Evolutionary conservation across 2,888 invertebrate genomes (phyloP).

Genomic region (Drosophila mercatorum): DNA sequence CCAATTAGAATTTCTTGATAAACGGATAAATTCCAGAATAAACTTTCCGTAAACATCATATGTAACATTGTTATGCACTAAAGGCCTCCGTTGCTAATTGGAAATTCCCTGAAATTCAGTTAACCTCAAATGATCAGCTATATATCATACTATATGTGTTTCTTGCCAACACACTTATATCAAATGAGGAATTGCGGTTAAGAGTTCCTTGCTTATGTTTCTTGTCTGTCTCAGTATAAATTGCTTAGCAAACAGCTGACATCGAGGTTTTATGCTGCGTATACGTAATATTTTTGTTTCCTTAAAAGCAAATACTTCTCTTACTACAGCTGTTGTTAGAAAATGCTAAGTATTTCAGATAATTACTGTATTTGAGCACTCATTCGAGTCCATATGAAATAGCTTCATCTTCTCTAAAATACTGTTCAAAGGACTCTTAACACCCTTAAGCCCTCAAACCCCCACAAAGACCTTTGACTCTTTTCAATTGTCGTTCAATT

Average conservation of each 20-base stretch:
- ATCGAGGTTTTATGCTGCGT: background rate
- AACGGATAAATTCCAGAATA: no score
- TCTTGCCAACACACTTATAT: background rate
- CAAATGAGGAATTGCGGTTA: background rate
- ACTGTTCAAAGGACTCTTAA: background rate
- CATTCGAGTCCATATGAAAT: no score
- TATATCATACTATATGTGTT: background rate
- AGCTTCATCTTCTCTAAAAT: background rate
- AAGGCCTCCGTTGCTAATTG: no score
- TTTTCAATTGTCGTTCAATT: slow-evolving; percentile 40
- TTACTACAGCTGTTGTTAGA: background rate
- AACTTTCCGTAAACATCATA: no score
- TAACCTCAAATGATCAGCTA: background rate
- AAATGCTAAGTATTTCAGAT: background rate
- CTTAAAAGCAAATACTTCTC: background rate
- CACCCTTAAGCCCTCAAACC: no score
- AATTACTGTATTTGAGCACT: background rate
- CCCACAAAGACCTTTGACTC: background rate
- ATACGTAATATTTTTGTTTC: background rate
- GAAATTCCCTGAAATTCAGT: background rate
- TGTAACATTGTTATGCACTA: no score
- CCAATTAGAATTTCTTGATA: no score
- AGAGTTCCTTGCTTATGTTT: background rate
- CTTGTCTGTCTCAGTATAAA: no score
- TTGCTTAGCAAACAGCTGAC: background rate